Evolutionary conservation across 2,113 vertebrate species (phyloP), one percentile per base, ranked within the genome.

Genomic region (Rhinoptilus africanus): DNA sequence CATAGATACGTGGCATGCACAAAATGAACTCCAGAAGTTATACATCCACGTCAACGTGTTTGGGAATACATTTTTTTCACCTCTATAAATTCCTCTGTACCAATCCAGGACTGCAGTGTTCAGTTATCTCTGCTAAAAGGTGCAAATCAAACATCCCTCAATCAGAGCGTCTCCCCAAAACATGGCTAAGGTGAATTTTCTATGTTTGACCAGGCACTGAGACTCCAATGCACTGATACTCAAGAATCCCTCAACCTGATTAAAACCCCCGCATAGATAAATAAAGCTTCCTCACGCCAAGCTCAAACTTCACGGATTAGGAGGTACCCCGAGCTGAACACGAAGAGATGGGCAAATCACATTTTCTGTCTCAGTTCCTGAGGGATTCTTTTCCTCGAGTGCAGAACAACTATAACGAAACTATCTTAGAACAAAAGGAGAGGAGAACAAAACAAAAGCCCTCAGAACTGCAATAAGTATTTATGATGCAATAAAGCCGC

Each of bases 51-150:
- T 74, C 74, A 72, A 26, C 37, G 60, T 67, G 73, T 93, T 89
- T 95, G 69, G 88, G 57, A 87, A 62, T 80, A 39, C 16, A 32
- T 24, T 71, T 96, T 95, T 92, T 79, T 64, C 89, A 91, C 74
- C 84, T 85, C 83, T 94, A 88, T 59, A 73, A 97, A 89, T 94
- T 97, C 96, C 97, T 98, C 98, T 98, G 98, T 98, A 98, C 98
- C 98, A 98, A 98, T 98, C 97, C 98, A 98, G 97, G 98, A 98
- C 98, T 98, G 98, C 97, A 98, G 95, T 71, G 84, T 59, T 97
- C 94, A 89, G 32, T 48, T 76, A 32, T 39, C 37, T 93, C 88
- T 95, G 93, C 48, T 50, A 66, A 57, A 86, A 78, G 69, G 82
- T 75, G 87, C 78, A 88, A 88, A 84, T 48, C 79, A 85, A 89